Evolutionary conservation across 2,888 invertebrate genomes (phyloP).

Genomic region (Glyphotaelius pellucidus): DNA sequence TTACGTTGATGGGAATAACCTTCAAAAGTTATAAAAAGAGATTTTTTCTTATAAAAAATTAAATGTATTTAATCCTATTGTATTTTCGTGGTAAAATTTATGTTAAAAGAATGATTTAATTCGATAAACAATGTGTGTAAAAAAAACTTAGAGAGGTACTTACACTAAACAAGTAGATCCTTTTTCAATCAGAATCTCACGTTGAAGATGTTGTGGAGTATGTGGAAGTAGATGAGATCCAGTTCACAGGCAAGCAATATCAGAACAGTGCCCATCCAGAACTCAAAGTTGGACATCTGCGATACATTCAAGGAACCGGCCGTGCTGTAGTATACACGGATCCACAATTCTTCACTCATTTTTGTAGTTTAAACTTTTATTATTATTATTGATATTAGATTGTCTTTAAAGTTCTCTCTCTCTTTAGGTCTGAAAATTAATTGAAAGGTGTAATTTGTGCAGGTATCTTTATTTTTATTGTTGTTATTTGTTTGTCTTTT

Average conservation of each 20-base stretch:
- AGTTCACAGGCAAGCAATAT: conserved; percentile 75
- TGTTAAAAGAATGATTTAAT: too few relatives aligned
- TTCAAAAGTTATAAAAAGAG: too few relatives aligned
- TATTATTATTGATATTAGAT: not conserved
- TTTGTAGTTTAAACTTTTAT: not conserved
- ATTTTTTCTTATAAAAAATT: too few relatives aligned
- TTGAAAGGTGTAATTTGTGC: too few relatives aligned
- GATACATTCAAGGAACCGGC: conserved; percentile 71
- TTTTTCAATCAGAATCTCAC: not conserved
- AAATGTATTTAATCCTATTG: too few relatives aligned
- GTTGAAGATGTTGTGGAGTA: conserved; percentile 58
- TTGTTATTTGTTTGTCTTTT: too few relatives aligned
- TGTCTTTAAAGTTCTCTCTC: too few relatives aligned
- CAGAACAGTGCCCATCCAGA: conserved; percentile 74
- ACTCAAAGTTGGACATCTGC: conserved; percentile 73
- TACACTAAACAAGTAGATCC: not conserved
- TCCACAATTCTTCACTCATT: conserved; percentile 67
- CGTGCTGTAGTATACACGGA: conserved; percentile 70
- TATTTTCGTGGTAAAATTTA: too few relatives aligned
- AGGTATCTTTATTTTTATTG: too few relatives aligned
- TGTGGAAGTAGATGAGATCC: conserved; percentile 75
- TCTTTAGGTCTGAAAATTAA: too few relatives aligned
- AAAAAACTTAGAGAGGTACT: not conserved
- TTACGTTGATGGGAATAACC: too few relatives aligned
- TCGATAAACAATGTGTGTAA: not conserved